Evolutionary conservation across 2,113 vertebrate genomes (phyloP), one percentile per base, ranked within the genome.

Genomic region (Corythoichthys intestinalis): DNA sequence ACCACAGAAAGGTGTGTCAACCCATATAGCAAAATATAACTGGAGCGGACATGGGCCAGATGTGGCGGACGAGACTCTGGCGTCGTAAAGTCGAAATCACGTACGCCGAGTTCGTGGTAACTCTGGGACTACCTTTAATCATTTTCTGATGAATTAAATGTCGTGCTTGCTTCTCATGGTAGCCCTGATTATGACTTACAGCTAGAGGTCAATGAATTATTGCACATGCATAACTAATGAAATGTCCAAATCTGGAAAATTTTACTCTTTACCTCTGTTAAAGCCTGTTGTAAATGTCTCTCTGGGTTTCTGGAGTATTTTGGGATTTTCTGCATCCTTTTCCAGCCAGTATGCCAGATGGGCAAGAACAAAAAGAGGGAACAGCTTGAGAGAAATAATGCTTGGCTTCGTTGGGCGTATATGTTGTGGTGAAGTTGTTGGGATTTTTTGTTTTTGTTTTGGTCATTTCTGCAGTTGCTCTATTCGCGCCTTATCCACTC

Each of bases 391-490:
- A 68, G 53, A 62, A 49, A 66, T 35, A 58, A 20, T 39, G 10
- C 49, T 69, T 62, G 48, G 59, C 48, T 50, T 66, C 20, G 49
- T 35, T 66, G 34, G 62, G 20, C 52, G 70, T 57, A 20, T n/a
- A 52, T 57, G 34, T 58, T 44, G 17, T 39, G n/a, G 52, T 57
- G 57, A 49, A 53, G 70, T 62, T 80, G 35, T 68, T 52, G 39
- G 48, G 20, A 28, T 48, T 46, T 47, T 71, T 62, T 82, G 46
- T 69, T 15, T 62, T 65, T 54, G 4, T 57, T 14, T 68, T 56
- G 74, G 76, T 83, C 71, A 76, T 37, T 77, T 70, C 76, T 68
- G 70, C n/a, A 1, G 57, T 78, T 73, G 70, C 59, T 86, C 68
- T 74, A 81, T 79, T 77, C 71, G 52, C 66, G 78, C 46, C 58